Base-by-base conservation (phyloP, 2,113 vertebrate genomes). In the Leiothrix lutea region DNA sequence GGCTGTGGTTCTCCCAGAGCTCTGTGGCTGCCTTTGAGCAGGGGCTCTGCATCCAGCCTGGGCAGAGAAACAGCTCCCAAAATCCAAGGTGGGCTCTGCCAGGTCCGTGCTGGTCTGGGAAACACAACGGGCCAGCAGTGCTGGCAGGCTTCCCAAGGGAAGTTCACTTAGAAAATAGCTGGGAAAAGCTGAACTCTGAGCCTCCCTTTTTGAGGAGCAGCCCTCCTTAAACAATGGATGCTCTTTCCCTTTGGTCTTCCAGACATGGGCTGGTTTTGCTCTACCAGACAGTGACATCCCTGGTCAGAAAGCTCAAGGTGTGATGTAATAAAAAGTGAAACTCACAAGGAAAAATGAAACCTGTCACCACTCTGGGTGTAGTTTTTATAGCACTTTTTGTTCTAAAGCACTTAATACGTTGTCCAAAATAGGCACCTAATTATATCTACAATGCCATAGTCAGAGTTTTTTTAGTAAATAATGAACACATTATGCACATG, bases 331-430 rank as follows among this genome's bases (percentile, higher is more conserved):
- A 66, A 51, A 51, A 77, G 74, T 66, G 58, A 31, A 80, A 70
- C 18, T 87, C 29, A 45, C 4, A 11, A 58, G 80, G 82, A 45
- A 69, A 77, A 80, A 61, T 65, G 20, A 33, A 85, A 61, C 50
- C 81, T 75, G 53, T 72, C 84, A 53, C 65, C 47, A 3, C 78
- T 77, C 12, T 67, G 91, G 77, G 44, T 69, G 9, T 57, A 57
- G 26, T 87, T 89, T 88, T 82, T 79, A 65, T 87, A 96, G 96
- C 96, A 95, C 94, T 94, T 97, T 95, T 85, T 77, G 88, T 96
- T 95, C 81, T 95, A 35, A 94, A 94, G 92, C 93, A 95, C 96
- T 95, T 96, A 80, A 86, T 73, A 33, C 1, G 0, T 80, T 89
- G 78, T 92, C 70, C 87, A 47, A 81, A 81, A 48, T 19, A 85